Conservation (phyloP, 2,888 invertebrate genomes). For the Pammene fasciana region DNA sequence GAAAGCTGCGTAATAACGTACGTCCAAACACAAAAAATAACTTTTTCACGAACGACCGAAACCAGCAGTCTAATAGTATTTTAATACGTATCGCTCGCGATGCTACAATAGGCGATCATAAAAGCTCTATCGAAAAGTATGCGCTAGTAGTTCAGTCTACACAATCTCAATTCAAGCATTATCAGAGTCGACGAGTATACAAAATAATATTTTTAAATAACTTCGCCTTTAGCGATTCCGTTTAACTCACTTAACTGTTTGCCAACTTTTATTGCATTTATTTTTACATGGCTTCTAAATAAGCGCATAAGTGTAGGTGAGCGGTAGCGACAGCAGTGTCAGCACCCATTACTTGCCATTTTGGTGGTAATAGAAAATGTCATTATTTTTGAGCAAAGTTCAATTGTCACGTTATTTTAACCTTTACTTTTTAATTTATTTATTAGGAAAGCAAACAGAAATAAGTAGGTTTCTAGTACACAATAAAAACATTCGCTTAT, state of each 20-base stretch:
- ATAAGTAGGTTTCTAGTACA: no score
- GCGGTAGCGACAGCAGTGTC: neutral
- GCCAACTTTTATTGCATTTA: neutral
- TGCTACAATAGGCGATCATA: no score
- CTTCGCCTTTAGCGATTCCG: neutral
- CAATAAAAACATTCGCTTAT: no score
- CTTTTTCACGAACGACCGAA: neutral
- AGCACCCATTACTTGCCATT: conserved; percentile 15
- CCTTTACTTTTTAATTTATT: no score
- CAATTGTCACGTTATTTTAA: conserved; percentile 1
- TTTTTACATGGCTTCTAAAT: neutral
- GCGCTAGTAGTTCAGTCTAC: no score
- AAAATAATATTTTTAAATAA: conserved; percentile 1
- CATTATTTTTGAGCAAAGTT: conserved; percentile 14
- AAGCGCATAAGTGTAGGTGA: neutral
- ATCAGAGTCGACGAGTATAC: no score
- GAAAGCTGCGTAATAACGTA: no score
- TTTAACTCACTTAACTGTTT: conserved; percentile 3
- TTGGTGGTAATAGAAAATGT: conserved; percentile 17
- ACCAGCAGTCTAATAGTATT: neutral
- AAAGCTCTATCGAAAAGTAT: no score
- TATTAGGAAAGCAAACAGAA: no score
- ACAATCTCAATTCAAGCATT: no score
- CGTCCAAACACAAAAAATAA: neutral
- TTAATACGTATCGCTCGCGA: no score